Evolutionary conservation across 2,797 vertebrate species (phyloP), one percentile per base, ranked within the genome.

Genomic region (Fistularia tabacaria): DNA sequence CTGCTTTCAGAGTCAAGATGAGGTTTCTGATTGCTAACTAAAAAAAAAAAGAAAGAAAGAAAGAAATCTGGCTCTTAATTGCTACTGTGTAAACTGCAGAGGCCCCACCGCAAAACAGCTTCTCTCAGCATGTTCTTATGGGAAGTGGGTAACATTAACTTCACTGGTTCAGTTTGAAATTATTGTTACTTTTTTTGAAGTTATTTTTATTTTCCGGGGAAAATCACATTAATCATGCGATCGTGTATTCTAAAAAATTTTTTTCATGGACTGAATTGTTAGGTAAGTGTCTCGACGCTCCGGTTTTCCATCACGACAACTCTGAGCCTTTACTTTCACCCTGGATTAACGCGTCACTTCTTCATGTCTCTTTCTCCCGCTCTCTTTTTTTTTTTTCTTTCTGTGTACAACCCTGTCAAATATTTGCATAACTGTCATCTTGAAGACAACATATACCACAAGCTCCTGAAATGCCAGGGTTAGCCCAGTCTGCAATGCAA

Each of bases 361-460:
- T 12, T 53, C 15, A 41, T 25, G 1, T 9, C 14, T 8, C 43
- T 8, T 54, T 46, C 42, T 8, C 37, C 3, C 8, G 10, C 7
- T 39, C n/a, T 12, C 48, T 10, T 54, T 46, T 54, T 67, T 56
- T 52, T n/a, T 25, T 25, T 25, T 25, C 25, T 25, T 25, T 25
- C 25, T 25, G 25, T 25, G 25, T 25, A 25, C 25, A 25, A 25
- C 25, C 5, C 25, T 25, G 25, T 25, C 25, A 25, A 38, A 73
- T 59, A 88, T 89, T 89, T 89, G 85, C 86, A 88, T 88, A 88
- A 89, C 87, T 83, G 85, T 83, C 80, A 71, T 51, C 14, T 73
- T 80, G 51, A 73, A 52, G 55, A 67, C 63, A 74, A 74, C 36
- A 10, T 57, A 64, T 8, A 52, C 38, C 46, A 66, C 11, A 51